Evolutionary conservation across 2,888 invertebrate genomes (phyloP).

Genomic region (Caenorhabditis sp.): DNA sequence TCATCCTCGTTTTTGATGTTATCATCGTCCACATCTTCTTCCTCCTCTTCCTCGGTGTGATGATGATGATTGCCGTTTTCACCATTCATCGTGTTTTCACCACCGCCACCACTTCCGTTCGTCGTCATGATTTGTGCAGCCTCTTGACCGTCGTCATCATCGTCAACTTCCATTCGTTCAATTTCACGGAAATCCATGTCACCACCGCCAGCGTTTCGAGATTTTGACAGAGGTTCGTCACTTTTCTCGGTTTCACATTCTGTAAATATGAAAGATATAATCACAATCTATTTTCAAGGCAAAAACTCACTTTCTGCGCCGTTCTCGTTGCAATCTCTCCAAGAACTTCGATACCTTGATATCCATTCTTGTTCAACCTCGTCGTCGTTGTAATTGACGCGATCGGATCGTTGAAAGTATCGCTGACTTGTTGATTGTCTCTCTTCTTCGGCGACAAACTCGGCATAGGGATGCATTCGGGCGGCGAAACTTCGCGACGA

Average conservation of each 20-base stretch:
- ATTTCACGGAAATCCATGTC: conserved; percentile 26
- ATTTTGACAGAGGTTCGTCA: neutral
- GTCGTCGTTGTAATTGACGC: conserved; percentile 22
- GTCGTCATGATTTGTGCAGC: conserved; percentile 4
- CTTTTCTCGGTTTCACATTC: neutral
- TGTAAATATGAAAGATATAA: neutral
- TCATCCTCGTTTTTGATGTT: conserved; percentile 13
- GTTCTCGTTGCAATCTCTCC: conserved; percentile 18
- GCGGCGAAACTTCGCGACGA: conserved; percentile 24
- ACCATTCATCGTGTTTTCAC: conserved; percentile 5
- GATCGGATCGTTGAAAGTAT: conserved; percentile 33
- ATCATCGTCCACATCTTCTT: neutral
- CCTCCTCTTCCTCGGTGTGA: neutral
- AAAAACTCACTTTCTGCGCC: conserved; percentile 22
- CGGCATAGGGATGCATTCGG: conserved; percentile 18
- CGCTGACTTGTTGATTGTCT: conserved; percentile 7
- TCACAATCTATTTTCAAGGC: neutral
- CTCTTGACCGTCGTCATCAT: conserved; percentile 14
- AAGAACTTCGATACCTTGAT: conserved; percentile 17
- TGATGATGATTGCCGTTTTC: conserved; percentile 12
- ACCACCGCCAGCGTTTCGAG: neutral
- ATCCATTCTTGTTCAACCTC: conserved; percentile 28
- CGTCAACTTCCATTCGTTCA: conserved; percentile 37
- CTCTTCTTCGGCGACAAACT: conserved; percentile 26
- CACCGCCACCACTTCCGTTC: conserved; percentile 1